Percentiles rank a stretch among this genome's conserved stretches.
Conservation (phyloP, 2,888 invertebrate genomes). For the Pristionchus arcanus region DNA sequence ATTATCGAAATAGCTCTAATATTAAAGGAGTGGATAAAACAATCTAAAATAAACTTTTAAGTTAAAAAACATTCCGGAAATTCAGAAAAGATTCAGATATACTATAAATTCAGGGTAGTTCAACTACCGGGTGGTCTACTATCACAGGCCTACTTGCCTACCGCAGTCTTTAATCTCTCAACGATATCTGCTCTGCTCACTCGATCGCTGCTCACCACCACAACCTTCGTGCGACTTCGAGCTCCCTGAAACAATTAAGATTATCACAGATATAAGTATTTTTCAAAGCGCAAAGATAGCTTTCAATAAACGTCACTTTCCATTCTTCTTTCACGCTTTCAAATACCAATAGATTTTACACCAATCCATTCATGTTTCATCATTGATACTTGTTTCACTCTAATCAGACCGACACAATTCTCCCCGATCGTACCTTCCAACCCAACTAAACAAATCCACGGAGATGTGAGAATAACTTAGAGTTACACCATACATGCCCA, state of each 20-base stretch:
- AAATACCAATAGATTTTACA: neutral
- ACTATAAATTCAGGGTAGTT: too few relatives aligned
- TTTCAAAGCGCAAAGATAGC: too few relatives aligned
- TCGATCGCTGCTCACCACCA: slow-evolving; percentile 38
- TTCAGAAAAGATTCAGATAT: too few relatives aligned
- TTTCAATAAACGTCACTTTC: too few relatives aligned
- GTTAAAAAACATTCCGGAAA: too few relatives aligned
- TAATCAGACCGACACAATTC: neutral
- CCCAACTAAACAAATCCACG: too few relatives aligned
- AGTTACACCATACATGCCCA: neutral
- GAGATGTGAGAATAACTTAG: neutral
- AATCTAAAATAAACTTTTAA: too few relatives aligned
- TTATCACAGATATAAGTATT: neutral
- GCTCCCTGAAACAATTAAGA: slow-evolving; percentile 29
- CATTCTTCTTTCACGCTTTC: neutral
- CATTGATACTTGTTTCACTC: neutral
- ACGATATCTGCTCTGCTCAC: slow-evolving; percentile 34
- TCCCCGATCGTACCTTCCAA: too few relatives aligned
- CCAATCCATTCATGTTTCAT: neutral
- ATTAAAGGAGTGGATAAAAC: too few relatives aligned
- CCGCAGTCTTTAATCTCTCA: neutral
- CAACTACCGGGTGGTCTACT: neutral
- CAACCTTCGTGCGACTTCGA: slow-evolving; percentile 48
- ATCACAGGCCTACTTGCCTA: slow-evolving; percentile 4
- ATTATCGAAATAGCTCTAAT: too few relatives aligned